These are phyloP conservation scores for Manacus vitellinus DNA, from an alignment of 2,113 vertebrate species.

Conservation along the genomic window DNA sequence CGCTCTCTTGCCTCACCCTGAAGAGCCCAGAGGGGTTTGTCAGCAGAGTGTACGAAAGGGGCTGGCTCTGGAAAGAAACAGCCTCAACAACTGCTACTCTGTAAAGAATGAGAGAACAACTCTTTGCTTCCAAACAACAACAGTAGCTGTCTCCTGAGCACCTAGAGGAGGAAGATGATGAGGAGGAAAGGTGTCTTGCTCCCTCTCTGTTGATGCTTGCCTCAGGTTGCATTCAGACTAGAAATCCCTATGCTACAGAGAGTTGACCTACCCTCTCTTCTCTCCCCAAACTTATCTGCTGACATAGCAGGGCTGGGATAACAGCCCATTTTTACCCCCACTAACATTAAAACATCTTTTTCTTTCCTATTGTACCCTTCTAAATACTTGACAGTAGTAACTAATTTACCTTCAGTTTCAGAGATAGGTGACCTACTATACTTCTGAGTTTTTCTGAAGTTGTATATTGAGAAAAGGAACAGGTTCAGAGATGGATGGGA, in stretches of 20 bases:
- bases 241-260: not conserved
- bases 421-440: not conserved
- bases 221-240: not conserved
- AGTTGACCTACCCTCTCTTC: not conserved
- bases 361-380: not conserved
- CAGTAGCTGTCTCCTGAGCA: not conserved
- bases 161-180: not conserved
- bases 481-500: not conserved
- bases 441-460: not conserved
- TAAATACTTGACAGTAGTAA: not conserved
- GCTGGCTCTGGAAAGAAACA: slow-evolving; percentile 85
- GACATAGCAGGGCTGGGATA: not conserved
- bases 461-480: not conserved
- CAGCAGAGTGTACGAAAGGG: slow-evolving; percentile 81
- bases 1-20: slow-evolving; percentile 81
- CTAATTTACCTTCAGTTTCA: not conserved
- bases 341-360: not conserved
- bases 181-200: not conserved
- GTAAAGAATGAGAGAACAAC: slow-evolving; percentile 14
- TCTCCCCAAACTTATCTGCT: not conserved
- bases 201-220: not conserved
- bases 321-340: not conserved
- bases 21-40: slow-evolving; percentile 85
- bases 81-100: slow-evolving; percentile 83
- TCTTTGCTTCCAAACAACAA: not conserved